Evolutionary conservation across 2,113 vertebrate genomes (phyloP).

Genomic region (Ophthalmolycus amberensis): DNA sequence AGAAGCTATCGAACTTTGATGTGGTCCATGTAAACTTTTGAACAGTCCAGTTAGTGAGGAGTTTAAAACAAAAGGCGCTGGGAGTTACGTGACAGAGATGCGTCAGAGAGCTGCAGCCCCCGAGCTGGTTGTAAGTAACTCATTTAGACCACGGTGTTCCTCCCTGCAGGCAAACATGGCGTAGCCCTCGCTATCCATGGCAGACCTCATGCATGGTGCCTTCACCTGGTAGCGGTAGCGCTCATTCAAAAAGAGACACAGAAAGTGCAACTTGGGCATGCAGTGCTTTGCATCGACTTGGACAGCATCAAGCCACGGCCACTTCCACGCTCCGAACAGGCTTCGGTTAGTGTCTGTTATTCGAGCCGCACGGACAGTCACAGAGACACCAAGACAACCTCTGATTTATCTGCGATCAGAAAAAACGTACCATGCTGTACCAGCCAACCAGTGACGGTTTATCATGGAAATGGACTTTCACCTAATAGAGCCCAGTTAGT

Average conservation of each 20-base stretch:
- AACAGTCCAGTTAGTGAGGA: slow-evolving; percentile 25
- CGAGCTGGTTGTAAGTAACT: slow-evolving; percentile 16
- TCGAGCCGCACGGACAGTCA: slow-evolving; percentile 2
- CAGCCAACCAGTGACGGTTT: neutral
- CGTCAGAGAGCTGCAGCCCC: slow-evolving; percentile 37
- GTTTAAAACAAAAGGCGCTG: neutral
- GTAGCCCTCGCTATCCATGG: neutral
- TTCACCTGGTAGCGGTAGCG: slow-evolving; percentile 16
- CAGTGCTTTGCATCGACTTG: slow-evolving; percentile 42
- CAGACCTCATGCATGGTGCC: slow-evolving; percentile 67
- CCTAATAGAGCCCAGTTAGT: slow-evolving; percentile 68
- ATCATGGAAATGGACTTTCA: neutral
- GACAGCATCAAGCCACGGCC: slow-evolving; percentile 48
- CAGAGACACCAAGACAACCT: slow-evolving; percentile 16
- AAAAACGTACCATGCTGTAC: neutral
- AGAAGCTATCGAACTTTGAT: neutral
- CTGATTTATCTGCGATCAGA: slow-evolving; percentile 20
- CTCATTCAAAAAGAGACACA: slow-evolving; percentile 11
- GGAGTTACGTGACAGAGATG: neutral
- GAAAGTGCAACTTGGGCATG: slow-evolving; percentile 53
- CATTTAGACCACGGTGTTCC: slow-evolving; percentile 6
- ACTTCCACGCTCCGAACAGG: neutral
- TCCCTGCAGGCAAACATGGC: slow-evolving; percentile 24
- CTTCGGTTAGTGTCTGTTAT: slow-evolving; percentile 36
- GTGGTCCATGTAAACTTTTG: slow-evolving; percentile 14